Conservation (phyloP, 2,888 invertebrate genomes). For the Amphipoea lucens region DNA sequence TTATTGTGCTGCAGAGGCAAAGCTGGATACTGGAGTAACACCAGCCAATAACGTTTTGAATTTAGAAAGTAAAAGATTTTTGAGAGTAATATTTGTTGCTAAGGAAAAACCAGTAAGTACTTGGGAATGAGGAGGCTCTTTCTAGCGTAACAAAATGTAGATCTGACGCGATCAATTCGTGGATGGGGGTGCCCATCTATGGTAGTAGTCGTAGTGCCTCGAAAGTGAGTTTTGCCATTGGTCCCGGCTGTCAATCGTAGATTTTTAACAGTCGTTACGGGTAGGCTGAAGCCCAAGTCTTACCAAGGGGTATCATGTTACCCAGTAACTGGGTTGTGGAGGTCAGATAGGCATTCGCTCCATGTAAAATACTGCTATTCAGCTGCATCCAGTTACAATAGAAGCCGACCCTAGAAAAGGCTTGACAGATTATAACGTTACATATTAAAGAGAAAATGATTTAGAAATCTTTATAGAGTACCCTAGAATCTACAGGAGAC, state of each 20-base stretch:
- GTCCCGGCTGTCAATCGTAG: not conserved
- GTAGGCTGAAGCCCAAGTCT: not conserved
- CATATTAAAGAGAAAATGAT: not conserved
- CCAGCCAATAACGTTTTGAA: slow-evolving; percentile 25
- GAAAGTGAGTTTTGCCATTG: not conserved
- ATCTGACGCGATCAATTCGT: not conserved
- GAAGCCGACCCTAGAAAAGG: not conserved
- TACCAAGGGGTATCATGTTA: not conserved
- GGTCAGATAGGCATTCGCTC: not conserved
- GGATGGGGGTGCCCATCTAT: not conserved
- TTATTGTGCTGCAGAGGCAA: slow-evolving; percentile 25
- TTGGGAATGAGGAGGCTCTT: not conserved
- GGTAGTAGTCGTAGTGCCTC: not conserved
- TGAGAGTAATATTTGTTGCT: no score
- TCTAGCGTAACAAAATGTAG: not conserved
- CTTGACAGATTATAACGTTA: not conserved
- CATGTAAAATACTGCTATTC: not conserved
- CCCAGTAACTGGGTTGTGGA: no score
- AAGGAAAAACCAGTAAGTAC: not conserved
- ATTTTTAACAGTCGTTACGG: not conserved
- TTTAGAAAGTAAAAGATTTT: slow-evolving; percentile 5
- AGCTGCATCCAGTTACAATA: not conserved
- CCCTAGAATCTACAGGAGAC: not conserved
- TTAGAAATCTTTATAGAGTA: not conserved
- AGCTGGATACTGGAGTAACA: not conserved